A percentile compares a stretch with the other conserved stretches of the same genome.
Conservation (phyloP, 2,888 invertebrate genomes). For the Serripes groenlandicus region DNA sequence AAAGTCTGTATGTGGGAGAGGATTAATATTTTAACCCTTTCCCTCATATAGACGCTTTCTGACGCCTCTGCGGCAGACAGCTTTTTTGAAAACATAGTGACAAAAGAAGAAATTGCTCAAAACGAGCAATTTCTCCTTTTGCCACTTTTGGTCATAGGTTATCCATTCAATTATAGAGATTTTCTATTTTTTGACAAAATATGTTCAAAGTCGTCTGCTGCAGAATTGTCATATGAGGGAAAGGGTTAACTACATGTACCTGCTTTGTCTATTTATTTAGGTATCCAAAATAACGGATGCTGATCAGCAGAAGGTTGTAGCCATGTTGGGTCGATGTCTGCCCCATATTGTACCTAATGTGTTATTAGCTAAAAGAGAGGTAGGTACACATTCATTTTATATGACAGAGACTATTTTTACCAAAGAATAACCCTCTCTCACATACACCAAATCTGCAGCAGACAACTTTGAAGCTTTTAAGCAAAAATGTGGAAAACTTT, state of each 20-base stretch:
- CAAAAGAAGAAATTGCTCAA: not conserved
- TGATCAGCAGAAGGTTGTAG: constrained; percentile 85
- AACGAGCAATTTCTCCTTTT: constrained; percentile 4
- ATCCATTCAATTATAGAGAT: no score
- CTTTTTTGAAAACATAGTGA: not conserved
- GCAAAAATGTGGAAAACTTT: no score
- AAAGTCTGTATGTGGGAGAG: no score
- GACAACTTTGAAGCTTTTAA: no score
- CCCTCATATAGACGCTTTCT: not conserved
- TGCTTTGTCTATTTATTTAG: constrained; percentile 63
- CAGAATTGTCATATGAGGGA: not conserved
- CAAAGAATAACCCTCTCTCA: no score
- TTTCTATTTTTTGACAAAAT: no score
- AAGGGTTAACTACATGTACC: no score
- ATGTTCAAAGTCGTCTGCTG: not conserved
- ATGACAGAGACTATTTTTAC: no score
- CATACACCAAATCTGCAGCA: no score
- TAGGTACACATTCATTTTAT: constrained; percentile 74
- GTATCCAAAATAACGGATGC: constrained; percentile 80
- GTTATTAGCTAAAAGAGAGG: constrained; percentile 90
- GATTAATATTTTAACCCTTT: constrained; percentile 1
- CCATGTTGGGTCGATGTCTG: constrained; percentile 88
- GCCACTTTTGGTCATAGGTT: no score
- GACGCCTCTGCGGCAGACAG: not conserved
- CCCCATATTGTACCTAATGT: constrained; percentile 91